Base-by-base conservation (phyloP, 2,113 vertebrate genomes). In the Platichthys stellatus region DNA sequence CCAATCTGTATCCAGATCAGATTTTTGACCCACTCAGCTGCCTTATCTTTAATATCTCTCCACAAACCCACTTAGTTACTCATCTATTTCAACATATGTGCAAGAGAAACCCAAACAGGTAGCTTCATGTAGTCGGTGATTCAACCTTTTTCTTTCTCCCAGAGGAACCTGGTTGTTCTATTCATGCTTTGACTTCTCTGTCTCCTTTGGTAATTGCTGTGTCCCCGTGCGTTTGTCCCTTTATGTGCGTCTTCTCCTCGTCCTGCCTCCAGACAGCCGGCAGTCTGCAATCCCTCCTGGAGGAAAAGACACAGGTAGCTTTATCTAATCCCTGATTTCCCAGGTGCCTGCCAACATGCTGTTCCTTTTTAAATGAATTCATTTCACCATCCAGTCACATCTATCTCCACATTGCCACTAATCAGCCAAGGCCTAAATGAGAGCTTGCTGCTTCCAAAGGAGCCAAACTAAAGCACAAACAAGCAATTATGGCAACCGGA, bases 291-390 rank as follows among this genome's bases (percentile, higher is more conserved):
- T 72, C 73, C 65, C 59, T 71, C 51, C 12, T 54, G 49, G 53
- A 75, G 49, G 49, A 81, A 69, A 63, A 71, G 59, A 71, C 28
- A 15, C 73, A 73, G 65, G 65, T 79, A 85, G 47, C 59, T 72
- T 80, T 69, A 87, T 87, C 64, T 75, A 80, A 78, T 82, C 65
- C 47, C 14, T 78, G 70, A 86, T 82, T 84, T 83, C 85, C 81
- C 79, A 47, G 28, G 47, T 49, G 87, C 73, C 28, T 40, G 14
- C 63, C 26, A 57, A 68, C 65, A 71, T 69, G 65, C 31, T 3
- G 8, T 43, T 84, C 47, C 47, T 18, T 78, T 81, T 70, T 69
- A 66, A 88, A 81, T 72, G 0, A 80, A 82, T 87, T 74, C 12
- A 87, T 86, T 71, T 54, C 26, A 31, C 38, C 54, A 81, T 66